Percentiles rank a stretch among this genome's conserved stretches.
Evolutionary conservation across 2,797 vertebrate species (phyloP).

Genomic region (Anisognathus igniventris): DNA sequence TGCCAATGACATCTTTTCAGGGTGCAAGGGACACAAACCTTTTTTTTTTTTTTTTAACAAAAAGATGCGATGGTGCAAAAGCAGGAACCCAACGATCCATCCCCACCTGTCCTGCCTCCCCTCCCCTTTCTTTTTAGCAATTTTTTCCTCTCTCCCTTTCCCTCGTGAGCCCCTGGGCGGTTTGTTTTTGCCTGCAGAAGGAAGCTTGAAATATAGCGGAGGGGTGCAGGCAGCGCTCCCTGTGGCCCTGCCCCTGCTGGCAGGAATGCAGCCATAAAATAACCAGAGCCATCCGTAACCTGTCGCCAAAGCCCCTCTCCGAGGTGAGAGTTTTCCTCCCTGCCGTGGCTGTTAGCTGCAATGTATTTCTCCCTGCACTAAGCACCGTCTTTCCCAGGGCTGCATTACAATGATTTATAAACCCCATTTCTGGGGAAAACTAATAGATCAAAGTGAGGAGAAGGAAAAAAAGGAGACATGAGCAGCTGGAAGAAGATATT

Average conservation of each 20-base stretch:
- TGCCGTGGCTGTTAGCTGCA: constrained; percentile 77
- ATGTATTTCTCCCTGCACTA: constrained; percentile 81
- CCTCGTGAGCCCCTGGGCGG: constrained; percentile 49
- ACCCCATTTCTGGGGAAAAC: constrained; percentile 80
- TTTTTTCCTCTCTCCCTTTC: constrained; percentile 62
- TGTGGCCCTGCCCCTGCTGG: constrained; percentile 72
- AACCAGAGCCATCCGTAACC: constrained; percentile 91
- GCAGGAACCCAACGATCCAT: neutral
- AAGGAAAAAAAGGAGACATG: constrained; percentile 68
- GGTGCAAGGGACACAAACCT: neutral
- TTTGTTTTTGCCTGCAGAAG: constrained; percentile 73
- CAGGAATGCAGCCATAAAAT: constrained; percentile 72
- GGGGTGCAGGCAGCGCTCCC: constrained; percentile 66
- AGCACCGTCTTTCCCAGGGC: constrained; percentile 87
- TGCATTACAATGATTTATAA: constrained; percentile 97
- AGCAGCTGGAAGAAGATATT: constrained; percentile 77
- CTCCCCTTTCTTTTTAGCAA: neutral
- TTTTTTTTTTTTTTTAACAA: neutral
- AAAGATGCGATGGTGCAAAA: neutral
- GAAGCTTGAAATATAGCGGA: constrained; percentile 76
- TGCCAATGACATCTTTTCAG: neutral
- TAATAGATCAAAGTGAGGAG: constrained; percentile 90
- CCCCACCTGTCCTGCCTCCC: neutral
- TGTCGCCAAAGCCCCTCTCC: constrained; percentile 77
- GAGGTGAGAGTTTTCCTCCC: constrained; percentile 73